Conservation (phyloP, 2,888 invertebrate species). For the Odontothrips loti region DNA sequence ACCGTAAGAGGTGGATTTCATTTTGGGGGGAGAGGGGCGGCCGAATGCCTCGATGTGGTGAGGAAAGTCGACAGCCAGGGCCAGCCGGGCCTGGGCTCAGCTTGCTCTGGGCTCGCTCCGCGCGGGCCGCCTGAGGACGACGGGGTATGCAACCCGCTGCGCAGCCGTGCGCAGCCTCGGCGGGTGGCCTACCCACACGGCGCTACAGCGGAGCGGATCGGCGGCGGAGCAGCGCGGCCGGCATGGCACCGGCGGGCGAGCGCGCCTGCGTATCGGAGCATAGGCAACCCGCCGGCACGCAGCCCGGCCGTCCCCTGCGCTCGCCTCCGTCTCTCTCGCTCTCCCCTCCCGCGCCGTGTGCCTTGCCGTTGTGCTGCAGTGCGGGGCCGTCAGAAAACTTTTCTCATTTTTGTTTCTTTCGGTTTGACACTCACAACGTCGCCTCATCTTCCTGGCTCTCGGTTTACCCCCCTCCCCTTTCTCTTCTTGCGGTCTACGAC, state of each 20-base stretch:
- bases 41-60: too few species aligned
- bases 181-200: neutral
- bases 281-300: neutral
- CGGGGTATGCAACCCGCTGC: constrained; percentile 3
- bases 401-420: too few species aligned
- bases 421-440: too few species aligned
- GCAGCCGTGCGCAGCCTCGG: neutral
- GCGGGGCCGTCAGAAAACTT: too few species aligned
- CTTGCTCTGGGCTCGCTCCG: neutral
- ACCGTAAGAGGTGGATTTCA: too few species aligned
- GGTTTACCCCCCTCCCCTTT: neutral
- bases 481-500: too few species aligned
- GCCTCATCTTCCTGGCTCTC: too few species aligned
- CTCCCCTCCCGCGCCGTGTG: neutral
- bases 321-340: constrained; percentile 5
- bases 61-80: too few species aligned
- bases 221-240: neutral
- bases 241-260: neutral
- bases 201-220: neutral
- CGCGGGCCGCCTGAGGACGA: neutral
- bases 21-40: too few species aligned
- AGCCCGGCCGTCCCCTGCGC: neutral
- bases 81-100: too few species aligned
- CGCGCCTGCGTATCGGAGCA: constrained; percentile 17
- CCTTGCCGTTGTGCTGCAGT: too few species aligned